These are phyloP conservation scores for Aspidiotus rigidus DNA, from an alignment of 2,888 invertebrate genomes.

Conservation along the genomic window DNA sequence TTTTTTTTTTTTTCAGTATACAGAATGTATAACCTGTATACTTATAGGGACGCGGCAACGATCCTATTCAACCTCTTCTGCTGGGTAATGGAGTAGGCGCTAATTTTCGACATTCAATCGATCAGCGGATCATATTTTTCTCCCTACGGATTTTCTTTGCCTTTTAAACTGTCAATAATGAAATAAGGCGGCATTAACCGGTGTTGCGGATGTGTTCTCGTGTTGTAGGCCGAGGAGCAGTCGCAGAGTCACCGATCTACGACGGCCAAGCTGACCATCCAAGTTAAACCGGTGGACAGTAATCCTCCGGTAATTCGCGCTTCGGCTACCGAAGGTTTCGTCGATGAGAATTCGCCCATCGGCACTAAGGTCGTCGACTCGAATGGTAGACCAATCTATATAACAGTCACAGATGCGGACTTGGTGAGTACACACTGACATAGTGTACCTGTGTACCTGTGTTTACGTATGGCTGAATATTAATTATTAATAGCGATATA, in stretches of 20 bases:
- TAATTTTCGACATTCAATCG: too few species aligned
- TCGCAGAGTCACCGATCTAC: slow-evolving; percentile 69
- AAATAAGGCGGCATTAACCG: neutral
- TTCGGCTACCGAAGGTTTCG: slow-evolving; percentile 63
- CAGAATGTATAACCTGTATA: too few species aligned
- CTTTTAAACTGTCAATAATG: too few species aligned
- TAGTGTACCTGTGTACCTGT: neutral
- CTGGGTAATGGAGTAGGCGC: too few species aligned
- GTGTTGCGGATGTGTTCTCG: neutral
- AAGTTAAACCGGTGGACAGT: slow-evolving; percentile 76
- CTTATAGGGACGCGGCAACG: too few species aligned
- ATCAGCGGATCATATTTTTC: too few species aligned
- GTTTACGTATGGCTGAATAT: neutral
- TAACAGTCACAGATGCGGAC: slow-evolving; percentile 75
- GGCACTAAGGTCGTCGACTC: slow-evolving; percentile 70
- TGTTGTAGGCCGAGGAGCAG: slow-evolving; percentile 66
- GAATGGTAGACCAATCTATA: slow-evolving; percentile 56
- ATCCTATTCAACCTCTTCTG: too few species aligned
- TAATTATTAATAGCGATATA: neutral
- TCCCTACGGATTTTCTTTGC: too few species aligned
- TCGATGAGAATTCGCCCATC: slow-evolving; percentile 74
- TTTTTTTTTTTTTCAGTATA: too few species aligned
- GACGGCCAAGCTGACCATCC: slow-evolving; percentile 69
- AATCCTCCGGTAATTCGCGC: slow-evolving; percentile 70
- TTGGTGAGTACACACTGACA: slow-evolving; percentile 52